Base-by-base conservation (phyloP, 2,888 invertebrate genomes). In the Odontocolon sp. region DNA sequence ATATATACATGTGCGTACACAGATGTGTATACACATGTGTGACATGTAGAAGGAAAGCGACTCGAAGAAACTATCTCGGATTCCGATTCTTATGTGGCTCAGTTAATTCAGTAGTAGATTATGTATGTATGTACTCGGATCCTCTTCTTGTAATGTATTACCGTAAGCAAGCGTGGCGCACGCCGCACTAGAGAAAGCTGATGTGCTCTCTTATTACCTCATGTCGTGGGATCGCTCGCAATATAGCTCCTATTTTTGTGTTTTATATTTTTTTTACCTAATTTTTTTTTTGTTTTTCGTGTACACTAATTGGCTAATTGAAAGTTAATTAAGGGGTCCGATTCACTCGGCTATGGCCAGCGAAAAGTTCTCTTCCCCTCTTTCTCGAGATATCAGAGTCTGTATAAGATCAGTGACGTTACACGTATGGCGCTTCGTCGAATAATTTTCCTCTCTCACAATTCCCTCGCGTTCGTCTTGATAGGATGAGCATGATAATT, bases 241-340 rank as follows among this genome's bases (percentile, higher is more conserved):
- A 80, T 81, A 75, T 77, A 66, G 59, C 75, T 59, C 79, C 79
- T 61, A 76, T 80, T 83, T 82, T 68, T 40, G 67, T 40, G 45
- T 45, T 40, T 23, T 21, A 14, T 64, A 28, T 23, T 26, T 38
- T 28, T 50, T 50, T 31, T 36, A 23, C n/a, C 57, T 42, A 16
- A 36, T 26, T 3, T 71, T 59, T 31, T 18, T 6, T 47, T 57
- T 50, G 8, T 52, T 36, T 66, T 71, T 82, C 77, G 73, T 77
- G 72, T 70, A 50, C 74, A 73, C 85, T 87, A 88, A 88, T 88
- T 87, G 87, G 86, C 80, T 85, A 85, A 87, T 87, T 85, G 83
- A 83, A 84, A 75, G 81, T 82, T 87, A 84, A 87, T 87, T 85
- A 85, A 83, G 79, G 82, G n/a, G n/a, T n/a, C n/a, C n/a, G n/a